These are phyloP conservation scores for Caenorhabditis auriculariae DNA, from an alignment of 2,888 invertebrate genomes.

Conservation along the genomic window DNA sequence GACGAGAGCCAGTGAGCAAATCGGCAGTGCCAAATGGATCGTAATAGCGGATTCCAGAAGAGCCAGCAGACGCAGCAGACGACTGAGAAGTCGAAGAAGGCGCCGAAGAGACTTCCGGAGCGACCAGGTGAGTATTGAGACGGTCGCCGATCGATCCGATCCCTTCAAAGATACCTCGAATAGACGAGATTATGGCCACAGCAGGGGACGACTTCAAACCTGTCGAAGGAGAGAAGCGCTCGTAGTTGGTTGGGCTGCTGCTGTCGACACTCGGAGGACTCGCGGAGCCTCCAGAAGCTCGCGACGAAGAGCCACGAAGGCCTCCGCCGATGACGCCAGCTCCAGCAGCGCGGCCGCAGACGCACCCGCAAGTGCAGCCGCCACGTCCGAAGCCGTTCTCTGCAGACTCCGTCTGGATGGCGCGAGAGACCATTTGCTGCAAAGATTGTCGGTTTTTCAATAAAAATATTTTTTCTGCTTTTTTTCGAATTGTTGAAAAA, in stretches of 20 bases:
- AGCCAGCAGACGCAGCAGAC: neutral
- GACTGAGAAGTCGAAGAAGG: neutral
- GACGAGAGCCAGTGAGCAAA: constrained; percentile 22
- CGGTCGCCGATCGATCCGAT: constrained; percentile 23
- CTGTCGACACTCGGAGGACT: constrained; percentile 33
- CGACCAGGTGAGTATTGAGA: neutral
- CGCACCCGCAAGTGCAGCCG: constrained; percentile 27
- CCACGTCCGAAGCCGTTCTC: constrained; percentile 10
- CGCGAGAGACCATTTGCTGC: constrained; percentile 3
- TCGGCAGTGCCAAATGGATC: constrained; percentile 44
- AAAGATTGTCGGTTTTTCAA: neutral
- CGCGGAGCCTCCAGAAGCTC: constrained; percentile 33
- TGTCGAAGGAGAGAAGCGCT: constrained; percentile 20
- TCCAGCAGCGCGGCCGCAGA: neutral
- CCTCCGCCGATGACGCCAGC: constrained; percentile 10
- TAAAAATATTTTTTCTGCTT: neutral
- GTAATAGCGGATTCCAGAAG: constrained; percentile 28
- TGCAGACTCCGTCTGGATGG: constrained; percentile 7
- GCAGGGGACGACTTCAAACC: neutral
- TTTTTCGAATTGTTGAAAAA: neutral
- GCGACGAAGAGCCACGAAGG: constrained; percentile 22
- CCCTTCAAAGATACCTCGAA: constrained; percentile 6
- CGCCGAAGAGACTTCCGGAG: neutral
- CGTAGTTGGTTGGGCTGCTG: constrained; percentile 12
- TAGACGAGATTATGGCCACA: neutral